A percentile compares a stretch with the other conserved stretches of the same genome.
These are phyloP conservation scores for Pseudopipra pipra DNA, from an alignment of 2,113 vertebrate species.

Conservation along the genomic window DNA sequence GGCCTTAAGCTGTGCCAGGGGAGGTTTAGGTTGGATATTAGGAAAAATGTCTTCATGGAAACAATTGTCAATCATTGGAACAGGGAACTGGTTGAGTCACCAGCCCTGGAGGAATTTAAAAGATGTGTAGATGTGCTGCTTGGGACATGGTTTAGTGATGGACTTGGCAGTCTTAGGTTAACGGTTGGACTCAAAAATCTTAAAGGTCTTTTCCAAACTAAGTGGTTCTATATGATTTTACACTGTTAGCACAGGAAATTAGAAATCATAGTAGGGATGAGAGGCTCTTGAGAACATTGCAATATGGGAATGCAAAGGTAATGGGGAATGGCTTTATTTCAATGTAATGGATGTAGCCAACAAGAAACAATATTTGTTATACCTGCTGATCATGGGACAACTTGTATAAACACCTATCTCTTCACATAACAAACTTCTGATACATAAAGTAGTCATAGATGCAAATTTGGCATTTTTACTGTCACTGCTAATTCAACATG, in stretches of 20 bases:
- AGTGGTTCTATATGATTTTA: not conserved
- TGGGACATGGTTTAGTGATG: not conserved
- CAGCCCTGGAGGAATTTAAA: not conserved
- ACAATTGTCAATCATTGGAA: not conserved
- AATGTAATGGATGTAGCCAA: not conserved
- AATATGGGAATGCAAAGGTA: not conserved
- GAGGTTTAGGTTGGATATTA: not conserved
- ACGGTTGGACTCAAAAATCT: not conserved
- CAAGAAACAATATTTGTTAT: not conserved
- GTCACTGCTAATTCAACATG: not conserved
- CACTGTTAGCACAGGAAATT: not conserved
- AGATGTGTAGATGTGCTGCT: not conserved
- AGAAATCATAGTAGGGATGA: not conserved
- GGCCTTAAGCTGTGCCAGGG: fast-evolving
- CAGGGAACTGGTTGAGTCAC: not conserved
- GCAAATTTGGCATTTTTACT: not conserved
- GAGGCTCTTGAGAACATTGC: not conserved
- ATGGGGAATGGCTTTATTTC: not conserved
- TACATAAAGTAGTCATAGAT: not conserved
- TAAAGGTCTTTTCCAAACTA: not conserved
- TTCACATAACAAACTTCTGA: not conserved
- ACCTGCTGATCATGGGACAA: not conserved
- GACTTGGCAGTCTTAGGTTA: not conserved
- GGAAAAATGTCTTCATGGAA: not conserved
- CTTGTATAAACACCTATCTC: not conserved